Percentiles rank a stretch among this genome's conserved stretches.
phyloP scores from a whole-genome alignment of 1,140 invertebrate genomes.

The Orius insidiosus region DNA sequence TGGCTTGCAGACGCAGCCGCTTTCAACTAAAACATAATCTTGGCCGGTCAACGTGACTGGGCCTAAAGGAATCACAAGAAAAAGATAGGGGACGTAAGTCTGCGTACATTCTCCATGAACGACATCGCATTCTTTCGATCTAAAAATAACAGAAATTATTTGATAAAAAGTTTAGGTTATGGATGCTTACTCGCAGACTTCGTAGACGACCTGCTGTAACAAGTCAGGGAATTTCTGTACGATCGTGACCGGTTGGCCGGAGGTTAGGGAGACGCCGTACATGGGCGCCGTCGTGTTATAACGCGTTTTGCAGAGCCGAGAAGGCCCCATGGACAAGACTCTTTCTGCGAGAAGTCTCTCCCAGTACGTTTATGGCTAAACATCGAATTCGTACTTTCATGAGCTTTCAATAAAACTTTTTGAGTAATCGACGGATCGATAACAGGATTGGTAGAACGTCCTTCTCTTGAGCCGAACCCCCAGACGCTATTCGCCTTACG shows the following conservation, averaged over 20 bases:
- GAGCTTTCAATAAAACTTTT: conserved; percentile 44
- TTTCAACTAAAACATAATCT: conserved; percentile 82
- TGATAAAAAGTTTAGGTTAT: background rate
- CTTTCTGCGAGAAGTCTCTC: conserved; percentile 19
- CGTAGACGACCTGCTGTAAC: conserved; percentile 83
- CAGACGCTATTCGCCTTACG: conserved; percentile 30
- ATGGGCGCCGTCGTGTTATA: conserved; percentile 86
- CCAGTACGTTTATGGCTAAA: background rate
- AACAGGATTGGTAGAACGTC: conserved; percentile 33
- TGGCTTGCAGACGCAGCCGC: conserved; percentile 76
- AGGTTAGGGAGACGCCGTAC: conserved; percentile 80
- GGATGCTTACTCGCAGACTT: conserved; percentile 62
- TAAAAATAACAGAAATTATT: conserved; percentile 24
- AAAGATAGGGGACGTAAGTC: conserved; percentile 80
- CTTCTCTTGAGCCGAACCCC: conserved; percentile 40
- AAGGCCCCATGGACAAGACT: conserved; percentile 40
- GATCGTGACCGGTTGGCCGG: conserved; percentile 79
- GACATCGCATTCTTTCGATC: conserved; percentile 70
- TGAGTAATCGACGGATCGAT: conserved; percentile 53
- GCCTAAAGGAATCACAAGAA: conserved; percentile 73
- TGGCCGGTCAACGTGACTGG: conserved; percentile 79
- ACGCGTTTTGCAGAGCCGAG: conserved; percentile 64
- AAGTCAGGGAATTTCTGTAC: conserved; percentile 87
- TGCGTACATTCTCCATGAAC: conserved; percentile 77
- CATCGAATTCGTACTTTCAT: conserved; percentile 23